These are phyloP conservation scores for Epizoanthus ramosus DNA, from an alignment of 92 coral and sea anemone genomes.

Conservation along the genomic window DNA sequence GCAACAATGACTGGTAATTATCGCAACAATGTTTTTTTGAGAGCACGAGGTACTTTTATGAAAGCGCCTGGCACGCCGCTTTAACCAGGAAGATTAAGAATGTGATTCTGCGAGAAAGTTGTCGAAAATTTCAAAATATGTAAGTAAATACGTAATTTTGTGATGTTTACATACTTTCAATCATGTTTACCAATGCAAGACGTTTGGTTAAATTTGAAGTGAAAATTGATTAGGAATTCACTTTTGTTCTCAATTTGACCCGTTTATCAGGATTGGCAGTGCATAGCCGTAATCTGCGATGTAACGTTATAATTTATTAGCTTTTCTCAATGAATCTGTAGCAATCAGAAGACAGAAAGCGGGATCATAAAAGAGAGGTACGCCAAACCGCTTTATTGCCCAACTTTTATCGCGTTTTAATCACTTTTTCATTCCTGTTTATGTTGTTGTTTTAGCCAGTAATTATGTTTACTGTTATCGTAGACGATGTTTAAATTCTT, in stretches of 20 bases:
- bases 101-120: neutral
- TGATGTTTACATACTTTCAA: neutral
- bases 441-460: conserved; percentile 31
- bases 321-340: neutral
- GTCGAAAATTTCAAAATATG: conserved; percentile 28
- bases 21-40: conserved; percentile 16
- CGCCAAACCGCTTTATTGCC: conserved; percentile 2
- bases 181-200: neutral
- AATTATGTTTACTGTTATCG: conserved; percentile 36
- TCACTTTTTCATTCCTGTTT: conserved; percentile 29
- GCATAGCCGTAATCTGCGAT: neutral
- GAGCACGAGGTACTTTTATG: neutral
- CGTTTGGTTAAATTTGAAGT: conserved; percentile 11
- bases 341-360: neutral
- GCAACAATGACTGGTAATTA: conserved; percentile 7
- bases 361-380: neutral
- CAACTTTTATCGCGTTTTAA: conserved; percentile 21
- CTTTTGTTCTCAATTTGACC: neutral
- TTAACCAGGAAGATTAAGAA: neutral
- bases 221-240: neutral
- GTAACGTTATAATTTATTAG: neutral
- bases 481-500: conserved; percentile 14
- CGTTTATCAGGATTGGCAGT: neutral
- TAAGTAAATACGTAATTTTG: conserved; percentile 17
- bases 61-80: neutral